Evolutionary conservation across 2,113 vertebrate genomes (phyloP).

Genomic region (Craseonycteris thonglongyai): DNA sequence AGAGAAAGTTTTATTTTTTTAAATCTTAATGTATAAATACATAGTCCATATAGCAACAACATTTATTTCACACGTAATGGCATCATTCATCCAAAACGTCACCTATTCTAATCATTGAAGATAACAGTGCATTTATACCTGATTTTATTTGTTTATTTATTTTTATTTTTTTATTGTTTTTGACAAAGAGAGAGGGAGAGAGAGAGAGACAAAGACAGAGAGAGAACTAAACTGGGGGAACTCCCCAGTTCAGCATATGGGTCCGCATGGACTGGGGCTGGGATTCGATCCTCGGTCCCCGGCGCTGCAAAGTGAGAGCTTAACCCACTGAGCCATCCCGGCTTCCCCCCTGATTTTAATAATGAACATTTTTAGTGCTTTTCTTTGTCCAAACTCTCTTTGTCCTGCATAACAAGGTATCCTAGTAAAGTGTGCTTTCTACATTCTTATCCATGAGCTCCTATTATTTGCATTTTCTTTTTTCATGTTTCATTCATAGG

Average conservation of each 20-base stretch:
- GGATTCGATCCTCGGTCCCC: no score
- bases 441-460: not conserved
- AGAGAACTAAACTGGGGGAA: no score
- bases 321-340: no score
- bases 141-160: no score
- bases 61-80: not conserved
- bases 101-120: not conserved
- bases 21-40: not conserved
- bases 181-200: no score
- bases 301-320: no score
- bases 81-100: not conserved
- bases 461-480: conserved; percentile 22
- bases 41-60: not conserved
- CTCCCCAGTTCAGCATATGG: no score
- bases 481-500: not conserved
- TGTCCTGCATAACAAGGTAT: not conserved
- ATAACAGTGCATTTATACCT: not conserved
- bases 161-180: no score
- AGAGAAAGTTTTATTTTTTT: not conserved
- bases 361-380: not conserved
- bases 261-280: no score
- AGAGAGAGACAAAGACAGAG: no score
- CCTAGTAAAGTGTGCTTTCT: not conserved
- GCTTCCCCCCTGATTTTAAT: no score
- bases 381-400: not conserved